Evolutionary conservation across 2,113 vertebrate genomes (phyloP), one percentile per base, ranked within the genome.

Genomic region (Meles meles): DNA sequence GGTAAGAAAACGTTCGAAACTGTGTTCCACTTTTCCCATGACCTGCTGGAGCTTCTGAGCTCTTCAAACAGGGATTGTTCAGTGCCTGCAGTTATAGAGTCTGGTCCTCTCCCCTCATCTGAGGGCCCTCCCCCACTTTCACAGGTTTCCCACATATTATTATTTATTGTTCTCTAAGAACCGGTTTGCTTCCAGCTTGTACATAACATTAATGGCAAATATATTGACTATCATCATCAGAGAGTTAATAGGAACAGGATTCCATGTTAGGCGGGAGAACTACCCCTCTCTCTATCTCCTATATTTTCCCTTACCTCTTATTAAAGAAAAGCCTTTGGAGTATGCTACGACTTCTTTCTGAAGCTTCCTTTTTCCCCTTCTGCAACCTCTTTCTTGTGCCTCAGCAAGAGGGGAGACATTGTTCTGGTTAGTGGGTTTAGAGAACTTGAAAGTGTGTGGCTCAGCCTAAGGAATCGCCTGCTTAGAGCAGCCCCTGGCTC

Each of bases 181-280:
- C 9, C 57, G 61, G 29, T 79, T 95, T 17, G 82, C 42, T 88
- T 88, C 31, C 37, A 27, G 39, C 6, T 47, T 49, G 18, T 37
- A 25, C 7, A 47, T 90, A 63, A 37, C 61, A 79, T 83, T 47
- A 59, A 29, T n/a, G 49, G 29, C 55, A 96, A 87, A 80, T 47
- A 67, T 44, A 12, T 9, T 86, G 25, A 12, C 7, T 44, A 20
- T 65, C 67, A 52, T 79, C 11, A 79, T 59, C 18, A 87, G 23
- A 37, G 2, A 47, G 25, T 29, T 47, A 23, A 92, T 59, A 67
- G 29, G 15, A 87, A 52, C 8, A n/a, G 37, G 65, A 81, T 44
- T 90, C 59, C 55, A 31, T 84, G 14, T 42, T 47, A 63, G 17
- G 5, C 9, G 44, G 29, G 31, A 89, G 84, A 61, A 12, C 25